phyloP scores from a whole-genome alignment of 2,797 vertebrate species.

The Gorsachius magnificus region DNA sequence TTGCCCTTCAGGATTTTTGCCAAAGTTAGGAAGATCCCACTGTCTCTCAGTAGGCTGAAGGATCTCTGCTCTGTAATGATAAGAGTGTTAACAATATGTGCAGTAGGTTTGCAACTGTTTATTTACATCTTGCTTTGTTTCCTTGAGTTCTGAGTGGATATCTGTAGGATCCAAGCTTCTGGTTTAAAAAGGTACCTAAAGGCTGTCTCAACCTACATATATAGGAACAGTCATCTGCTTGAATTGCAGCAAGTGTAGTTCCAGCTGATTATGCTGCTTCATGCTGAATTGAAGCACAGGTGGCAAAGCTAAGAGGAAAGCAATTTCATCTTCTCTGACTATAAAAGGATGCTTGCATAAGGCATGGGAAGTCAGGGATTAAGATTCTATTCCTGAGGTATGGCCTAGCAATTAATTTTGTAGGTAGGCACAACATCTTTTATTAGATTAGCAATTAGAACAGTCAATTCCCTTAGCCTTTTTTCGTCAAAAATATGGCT shows the following conservation, averaged over 20 bases:
- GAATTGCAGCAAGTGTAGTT: not conserved
- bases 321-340: slow-evolving; percentile 1
- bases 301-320: not conserved
- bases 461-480: not conserved
- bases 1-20: slow-evolving; percentile 77
- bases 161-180: not conserved
- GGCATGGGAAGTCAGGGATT: not conserved
- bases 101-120: not conserved
- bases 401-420: not conserved
- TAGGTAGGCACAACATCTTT: not conserved
- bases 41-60: slow-evolving; percentile 74
- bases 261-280: not conserved
- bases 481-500: not conserved
- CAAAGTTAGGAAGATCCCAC: slow-evolving; percentile 80
- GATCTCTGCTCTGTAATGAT: slow-evolving; percentile 80
- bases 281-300: not conserved
- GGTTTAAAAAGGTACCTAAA: not conserved
- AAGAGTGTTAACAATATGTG: not conserved
- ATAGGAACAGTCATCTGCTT: not conserved
- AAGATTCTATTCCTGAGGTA: not conserved
- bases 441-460: slow-evolving; percentile 1
- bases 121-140: not conserved
- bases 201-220: not conserved
- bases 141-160: not conserved
- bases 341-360: not conserved